phyloP scores from a whole-genome alignment of 1,140 invertebrate genomes.

The Cecropterus lyciades region DNA sequence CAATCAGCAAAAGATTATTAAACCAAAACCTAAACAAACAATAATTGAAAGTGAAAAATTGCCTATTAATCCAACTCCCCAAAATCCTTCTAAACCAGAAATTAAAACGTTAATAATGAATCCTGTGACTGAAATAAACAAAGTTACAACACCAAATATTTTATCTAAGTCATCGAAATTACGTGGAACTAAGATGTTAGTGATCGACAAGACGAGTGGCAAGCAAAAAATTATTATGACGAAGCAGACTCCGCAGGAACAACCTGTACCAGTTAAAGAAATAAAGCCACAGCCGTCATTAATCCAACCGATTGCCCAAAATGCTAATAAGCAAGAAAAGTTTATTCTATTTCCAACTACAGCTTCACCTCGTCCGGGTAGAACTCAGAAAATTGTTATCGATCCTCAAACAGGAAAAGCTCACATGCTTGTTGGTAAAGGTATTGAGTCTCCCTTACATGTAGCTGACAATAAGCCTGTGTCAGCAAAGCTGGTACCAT shows the following conservation, averaged over 20 bases:
- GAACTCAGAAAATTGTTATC: slow-evolving; percentile 78
- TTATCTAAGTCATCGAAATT: slow-evolving; percentile 80
- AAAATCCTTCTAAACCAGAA: slow-evolving; percentile 58
- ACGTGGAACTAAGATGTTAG: slow-evolving; percentile 72
- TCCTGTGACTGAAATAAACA: slow-evolving; percentile 58
- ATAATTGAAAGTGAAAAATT: slow-evolving; percentile 62
- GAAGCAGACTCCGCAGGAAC: slow-evolving; percentile 52
- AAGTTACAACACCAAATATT: slow-evolving; percentile 79
- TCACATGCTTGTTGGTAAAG: slow-evolving; percentile 69
- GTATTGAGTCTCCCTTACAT: slow-evolving; percentile 44
- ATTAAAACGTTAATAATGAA: slow-evolving; percentile 71
- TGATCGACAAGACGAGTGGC: slow-evolving; percentile 77
- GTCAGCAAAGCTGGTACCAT: slow-evolving; percentile 79
- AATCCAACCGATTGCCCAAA: slow-evolving; percentile 59
- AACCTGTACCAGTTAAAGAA: slow-evolving; percentile 56
- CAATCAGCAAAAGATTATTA: slow-evolving; percentile 61
- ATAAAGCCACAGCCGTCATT: slow-evolving; percentile 52
- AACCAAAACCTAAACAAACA: slow-evolving; percentile 62
- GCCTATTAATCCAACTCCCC: slow-evolving; percentile 46
- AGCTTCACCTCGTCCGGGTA: slow-evolving; percentile 58
- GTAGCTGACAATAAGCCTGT: slow-evolving; percentile 70
- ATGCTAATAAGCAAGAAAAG: slow-evolving; percentile 83
- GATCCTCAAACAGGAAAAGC: slow-evolving; percentile 77
- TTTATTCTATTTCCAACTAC: slow-evolving; percentile 86
- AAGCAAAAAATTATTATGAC: slow-evolving; percentile 80